These are phyloP conservation scores for Pipa parva DNA, from an alignment of 2,113 vertebrate genomes.

Conservation along the genomic window DNA sequence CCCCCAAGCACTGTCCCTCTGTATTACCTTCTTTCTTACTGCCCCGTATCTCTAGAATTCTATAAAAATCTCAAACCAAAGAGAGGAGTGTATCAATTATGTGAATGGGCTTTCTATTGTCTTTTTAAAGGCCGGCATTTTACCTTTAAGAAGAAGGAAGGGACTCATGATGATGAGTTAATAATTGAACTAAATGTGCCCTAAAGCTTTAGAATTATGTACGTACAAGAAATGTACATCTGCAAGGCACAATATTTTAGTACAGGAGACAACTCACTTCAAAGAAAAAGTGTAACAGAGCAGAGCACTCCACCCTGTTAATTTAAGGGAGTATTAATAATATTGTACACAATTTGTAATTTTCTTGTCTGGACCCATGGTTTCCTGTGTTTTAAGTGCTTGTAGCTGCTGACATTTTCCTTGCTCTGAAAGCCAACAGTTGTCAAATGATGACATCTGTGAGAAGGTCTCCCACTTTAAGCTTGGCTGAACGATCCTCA, in stretches of 20 bases:
- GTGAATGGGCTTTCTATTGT: too few relatives aligned
- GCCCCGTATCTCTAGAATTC: too few relatives aligned
- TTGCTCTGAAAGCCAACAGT: slow-evolving; percentile 8
- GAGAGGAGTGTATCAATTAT: too few relatives aligned
- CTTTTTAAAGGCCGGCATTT: too few relatives aligned
- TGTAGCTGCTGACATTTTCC: slow-evolving; percentile 27
- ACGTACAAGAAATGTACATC: background rate
- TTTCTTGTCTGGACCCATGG: background rate
- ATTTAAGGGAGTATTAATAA: slow-evolving; percentile 13
- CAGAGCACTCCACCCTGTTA: background rate
- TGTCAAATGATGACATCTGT: background rate
- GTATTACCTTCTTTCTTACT: too few relatives aligned
- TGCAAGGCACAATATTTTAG: background rate
- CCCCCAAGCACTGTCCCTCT: too few relatives aligned
- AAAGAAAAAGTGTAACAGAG: too few relatives aligned
- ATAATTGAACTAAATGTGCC: background rate
- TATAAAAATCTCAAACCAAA: too few relatives aligned
- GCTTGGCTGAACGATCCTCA: slow-evolving; percentile 1
- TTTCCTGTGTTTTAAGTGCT: slow-evolving; percentile 10
- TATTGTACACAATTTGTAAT: slow-evolving; percentile 9
- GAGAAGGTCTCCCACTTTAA: slow-evolving; percentile 1
- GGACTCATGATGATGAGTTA: background rate
- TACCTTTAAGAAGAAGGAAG: background rate
- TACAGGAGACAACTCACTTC: background rate
- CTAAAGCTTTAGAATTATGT: background rate